Conservation (phyloP, 1,140 invertebrate genomes). For the Drosophila parabipectinata region DNA sequence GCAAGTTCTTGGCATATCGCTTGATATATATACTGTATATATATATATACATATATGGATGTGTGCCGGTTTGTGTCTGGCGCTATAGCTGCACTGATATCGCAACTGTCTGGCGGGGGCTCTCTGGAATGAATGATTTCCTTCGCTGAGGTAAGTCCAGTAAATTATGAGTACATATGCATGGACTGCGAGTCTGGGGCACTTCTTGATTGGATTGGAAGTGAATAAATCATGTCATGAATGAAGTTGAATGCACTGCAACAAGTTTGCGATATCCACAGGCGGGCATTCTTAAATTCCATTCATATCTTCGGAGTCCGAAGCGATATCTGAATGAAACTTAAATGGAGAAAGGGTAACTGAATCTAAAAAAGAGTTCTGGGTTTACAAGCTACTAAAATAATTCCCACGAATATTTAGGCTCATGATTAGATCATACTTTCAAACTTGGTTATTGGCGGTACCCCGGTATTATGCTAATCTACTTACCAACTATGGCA, state of each 20-base stretch:
- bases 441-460: background rate
- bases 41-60: constrained; percentile 18
- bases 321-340: constrained; percentile 11
- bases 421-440: constrained; percentile 30
- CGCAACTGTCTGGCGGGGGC: constrained; percentile 36
- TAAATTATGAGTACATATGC: constrained; percentile 14
- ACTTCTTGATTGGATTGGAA: constrained; percentile 41
- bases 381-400: background rate
- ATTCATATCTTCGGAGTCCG: constrained; percentile 12
- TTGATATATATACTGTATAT: constrained; percentile 19
- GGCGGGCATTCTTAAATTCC: constrained; percentile 40
- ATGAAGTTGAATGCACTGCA: constrained; percentile 53
- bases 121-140: constrained; percentile 39
- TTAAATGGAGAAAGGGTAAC: background rate
- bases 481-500: constrained; percentile 19
- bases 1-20: constrained; percentile 41
- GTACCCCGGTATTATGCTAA: constrained; percentile 36
- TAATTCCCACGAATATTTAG: constrained; percentile 13
- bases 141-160: constrained; percentile 24
- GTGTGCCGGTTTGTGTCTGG: constrained; percentile 80
- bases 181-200: constrained; percentile 29
- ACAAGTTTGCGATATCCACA: constrained; percentile 43
- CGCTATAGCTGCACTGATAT: constrained; percentile 59
- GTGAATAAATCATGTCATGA: constrained; percentile 50
- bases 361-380: background rate